phyloP scores from a whole-genome alignment of 2,888 invertebrate genomes.

The Leptinotarsa rubiginosa region DNA sequence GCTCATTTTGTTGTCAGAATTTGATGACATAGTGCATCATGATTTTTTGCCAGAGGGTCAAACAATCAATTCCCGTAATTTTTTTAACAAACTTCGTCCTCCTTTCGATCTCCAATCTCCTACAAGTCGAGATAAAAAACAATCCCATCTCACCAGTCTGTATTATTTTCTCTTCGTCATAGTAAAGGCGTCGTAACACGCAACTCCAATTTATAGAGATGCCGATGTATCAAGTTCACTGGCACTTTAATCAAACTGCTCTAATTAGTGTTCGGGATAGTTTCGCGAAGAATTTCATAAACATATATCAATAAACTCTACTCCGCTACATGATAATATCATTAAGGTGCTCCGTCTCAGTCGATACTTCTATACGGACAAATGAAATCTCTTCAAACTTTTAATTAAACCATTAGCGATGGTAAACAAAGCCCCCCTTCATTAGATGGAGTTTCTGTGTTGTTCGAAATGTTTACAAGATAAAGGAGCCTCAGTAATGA shows the following conservation, averaged over 20 bases:
- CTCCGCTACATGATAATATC: conserved; percentile 52
- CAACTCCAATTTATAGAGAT: conserved; percentile 65
- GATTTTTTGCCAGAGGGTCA: too few relatives aligned
- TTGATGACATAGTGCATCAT: too few relatives aligned
- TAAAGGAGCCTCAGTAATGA: conserved; percentile 21
- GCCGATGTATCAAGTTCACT: conserved; percentile 63
- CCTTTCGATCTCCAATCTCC: too few relatives aligned
- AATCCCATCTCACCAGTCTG: background rate
- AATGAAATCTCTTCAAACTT: conserved; percentile 48
- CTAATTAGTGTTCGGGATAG: conserved; percentile 65
- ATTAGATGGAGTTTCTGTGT: conserved; percentile 42
- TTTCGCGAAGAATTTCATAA: conserved; percentile 63
- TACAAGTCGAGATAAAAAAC: too few relatives aligned
- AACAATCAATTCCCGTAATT: too few relatives aligned
- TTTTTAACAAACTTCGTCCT: too few relatives aligned
- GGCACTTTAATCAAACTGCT: conserved; percentile 66
- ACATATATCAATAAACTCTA: conserved; percentile 57
- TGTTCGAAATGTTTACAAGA: conserved; percentile 40
- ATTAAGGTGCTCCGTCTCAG: conserved; percentile 45
- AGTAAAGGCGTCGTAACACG: conserved; percentile 57
- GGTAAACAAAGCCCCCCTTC: conserved; percentile 43
- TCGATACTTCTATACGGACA: conserved; percentile 32
- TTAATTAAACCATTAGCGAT: conserved; percentile 49
- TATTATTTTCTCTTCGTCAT: background rate
- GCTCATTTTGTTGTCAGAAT: too few relatives aligned